Base-by-base conservation (phyloP, 2,113 vertebrate species). In the Callocephalon fimbriatum region DNA sequence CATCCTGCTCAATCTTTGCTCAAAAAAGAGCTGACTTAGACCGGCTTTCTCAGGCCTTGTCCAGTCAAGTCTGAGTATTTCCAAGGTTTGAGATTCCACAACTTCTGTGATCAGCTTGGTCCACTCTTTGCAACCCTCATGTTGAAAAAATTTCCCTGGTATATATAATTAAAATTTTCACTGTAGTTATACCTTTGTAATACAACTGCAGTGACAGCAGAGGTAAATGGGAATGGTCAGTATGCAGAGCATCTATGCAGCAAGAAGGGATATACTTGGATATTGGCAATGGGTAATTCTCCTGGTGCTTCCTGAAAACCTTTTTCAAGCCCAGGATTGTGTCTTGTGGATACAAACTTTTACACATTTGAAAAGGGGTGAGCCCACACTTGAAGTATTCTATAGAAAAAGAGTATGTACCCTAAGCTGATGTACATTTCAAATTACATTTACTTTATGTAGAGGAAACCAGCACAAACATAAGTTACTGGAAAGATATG, bases 301-400 rank as follows among this genome's bases (percentile, higher is more conserved):
- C 72, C 47, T 1, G 0, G 8, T 51, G 2, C 19, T 70, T 86
- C 15, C 54, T 75, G 37, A 62, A 56, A 20, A 74, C 15, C 4
- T 0, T 83, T 53, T 51, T 35, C 40, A 75, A 53, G 29, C 6
- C 18, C 27, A 68, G 12, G 17, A 35, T 7, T 42, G 6, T 27
- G 11, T 7, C 13, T 54, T 19, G 6, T 32, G 23, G 21, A 48
- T 12, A 38, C 0, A 26, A 40, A 40, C 40, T 5, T 47, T 61
- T 38, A 37, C 4, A 2, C 16, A 22, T 15, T 38, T 4, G 3
- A 54, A 54, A 42, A 81, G 8, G 2, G 0, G 6, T 17, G 12
- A 51, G 22, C 2, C 14, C 45, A 48, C 6, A 56, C 4, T 18
- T 61, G 27, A 51, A 78, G 8, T 12, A 56, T 29, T n/a, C 17